Evolutionary conservation across 2,113 vertebrate species (phyloP), one percentile per base, ranked within the genome.

Genomic region (Galbula dea): DNA sequence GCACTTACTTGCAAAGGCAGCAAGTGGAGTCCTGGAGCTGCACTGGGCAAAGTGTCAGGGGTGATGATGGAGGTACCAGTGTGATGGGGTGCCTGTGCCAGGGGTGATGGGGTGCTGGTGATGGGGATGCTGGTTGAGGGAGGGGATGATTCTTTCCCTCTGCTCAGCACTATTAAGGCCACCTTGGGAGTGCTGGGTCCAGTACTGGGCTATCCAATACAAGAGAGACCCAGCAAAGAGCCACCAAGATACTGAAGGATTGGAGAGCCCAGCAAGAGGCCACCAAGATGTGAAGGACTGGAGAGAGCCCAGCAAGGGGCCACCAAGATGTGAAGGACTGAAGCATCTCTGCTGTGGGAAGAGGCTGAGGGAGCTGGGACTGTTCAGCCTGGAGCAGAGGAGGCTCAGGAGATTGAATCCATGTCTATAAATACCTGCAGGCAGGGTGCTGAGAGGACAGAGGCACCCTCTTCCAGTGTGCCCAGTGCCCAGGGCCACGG

Each of bases 121-220:
- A n/a, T n/a, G n/a, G n/a, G n/a, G n/a, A n/a, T 41, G 45, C 30
- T 24, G 9, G 15, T 16, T 27, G 15, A 45, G 27, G 27, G 17
- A 27, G n/a, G 17, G 27, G 20, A 58, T 29, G 46, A 15, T 41
- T 26, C 22, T 68, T 46, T 36, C 30, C 24, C 26, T 26, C 51
- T 37, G 66, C 66, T 22, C 36, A 13, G 54, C 4, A 1, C 45
- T 34, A 45, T 13, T 21, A 27, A 48, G 34, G 52, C 30, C 18
- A 3, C 5, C 9, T 10, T 15, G 1, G 59, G 2, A 15, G 22
- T 4, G 3, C 30, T 29, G n/a, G 32, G 37, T 29, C 10, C 45
- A 27, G 59, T 2, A 20, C 29, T 16, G 41, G 30, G 21, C 30
- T 18, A 37, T 57, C 22, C 54, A 9, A 30, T 22, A 16, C 67